Evolutionary conservation across 2,113 vertebrate genomes (phyloP), one percentile per base, ranked within the genome.

Genomic region (Labeo rohita): DNA sequence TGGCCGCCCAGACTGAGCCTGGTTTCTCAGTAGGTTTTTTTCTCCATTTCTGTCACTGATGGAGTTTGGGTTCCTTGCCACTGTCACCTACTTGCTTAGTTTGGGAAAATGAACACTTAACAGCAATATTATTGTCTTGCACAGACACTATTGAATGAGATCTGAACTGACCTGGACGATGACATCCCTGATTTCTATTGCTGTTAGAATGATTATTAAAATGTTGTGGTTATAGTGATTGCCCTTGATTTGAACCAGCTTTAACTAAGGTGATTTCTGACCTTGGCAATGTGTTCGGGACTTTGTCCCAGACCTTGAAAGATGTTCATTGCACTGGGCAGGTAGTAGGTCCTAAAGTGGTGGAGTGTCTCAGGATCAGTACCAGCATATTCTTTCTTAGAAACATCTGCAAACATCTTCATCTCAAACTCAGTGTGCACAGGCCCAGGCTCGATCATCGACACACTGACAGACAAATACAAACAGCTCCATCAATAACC

Each of bases 401-500:
- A 89, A 0, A 94, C 93, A 5, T 96, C 95, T 87, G 95, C 88
- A 0, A 95, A 93, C 90, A 95, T 59, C 91, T 96, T 96, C 0
- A 89, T 77, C 89, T 97, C 94, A 3, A 96, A 96, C 68, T 96
- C 94, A 0, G 96, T 95, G 65, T 89, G 93, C 75, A 96, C 94
- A 0, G 95, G 95, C 23, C 95, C 95, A 0, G 95, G 95, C 90
- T 97, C 95, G 16, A 96, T 94, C 89, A 95, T 73, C 3, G 94
- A 96, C 79, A 96, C 16, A 36, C 95, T 95, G 59, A 72, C 28
- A 76, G 0, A 52, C 1, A 74, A 28, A 73, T 21, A n/a, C 16
- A 86, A 2, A 3, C 6, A 56, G 8, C 3, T 4, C 68, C 16
- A 18, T 72, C 68, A 21, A 9, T 47, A 43, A 59, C 18, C 6